Percentiles rank a stretch among this genome's conserved stretches.
These are phyloP conservation scores for Chloroceryle inda DNA, from an alignment of 2,797 vertebrate genomes.

Conservation along the genomic window DNA sequence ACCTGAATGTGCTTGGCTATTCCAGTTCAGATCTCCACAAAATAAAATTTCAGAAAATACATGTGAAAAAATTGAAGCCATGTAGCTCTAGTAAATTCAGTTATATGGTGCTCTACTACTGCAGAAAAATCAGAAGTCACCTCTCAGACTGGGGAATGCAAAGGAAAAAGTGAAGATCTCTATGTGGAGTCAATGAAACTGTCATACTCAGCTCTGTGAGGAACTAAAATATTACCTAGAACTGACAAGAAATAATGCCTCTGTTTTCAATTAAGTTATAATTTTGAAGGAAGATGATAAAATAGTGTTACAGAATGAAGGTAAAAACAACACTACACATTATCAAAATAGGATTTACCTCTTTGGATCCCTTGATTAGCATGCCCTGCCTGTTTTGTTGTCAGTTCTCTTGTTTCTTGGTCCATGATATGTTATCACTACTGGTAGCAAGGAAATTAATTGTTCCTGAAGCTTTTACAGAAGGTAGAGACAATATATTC, in stretches of 20 bases:
- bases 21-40: neutral
- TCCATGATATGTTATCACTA: neutral
- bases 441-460: conserved; percentile 37
- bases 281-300: neutral
- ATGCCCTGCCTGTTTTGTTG: conserved; percentile 4
- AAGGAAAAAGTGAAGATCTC: neutral
- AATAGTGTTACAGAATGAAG: neutral
- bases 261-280: neutral
- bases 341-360: neutral
- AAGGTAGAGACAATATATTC: conserved; percentile 32
- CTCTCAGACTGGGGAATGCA: neutral
- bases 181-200: neutral
- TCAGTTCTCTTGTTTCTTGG: conserved; percentile 17
- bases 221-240: conserved; percentile 28
- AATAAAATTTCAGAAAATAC: neutral
- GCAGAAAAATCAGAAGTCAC: neutral
- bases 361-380: neutral
- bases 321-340: neutral
- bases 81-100: neutral
- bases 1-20: neutral
- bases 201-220: neutral
- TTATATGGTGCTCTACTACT: neutral
- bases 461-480: conserved; percentile 23
- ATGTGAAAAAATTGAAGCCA: neutral
- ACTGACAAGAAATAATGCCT: neutral